phyloP scores from a whole-genome alignment of 2,113 vertebrate genomes.

The Cyanoliseus patagonus region DNA sequence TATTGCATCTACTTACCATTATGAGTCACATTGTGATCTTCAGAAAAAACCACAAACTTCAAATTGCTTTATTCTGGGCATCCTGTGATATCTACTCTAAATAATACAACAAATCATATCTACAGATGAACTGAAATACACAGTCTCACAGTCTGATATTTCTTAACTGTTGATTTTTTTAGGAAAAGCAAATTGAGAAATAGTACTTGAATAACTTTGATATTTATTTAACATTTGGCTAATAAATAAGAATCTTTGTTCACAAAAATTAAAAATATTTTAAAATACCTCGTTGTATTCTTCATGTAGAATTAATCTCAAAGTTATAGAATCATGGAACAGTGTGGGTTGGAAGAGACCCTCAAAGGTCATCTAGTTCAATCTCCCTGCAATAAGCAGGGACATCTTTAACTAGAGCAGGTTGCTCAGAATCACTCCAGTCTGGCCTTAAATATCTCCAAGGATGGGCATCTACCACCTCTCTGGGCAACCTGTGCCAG shows the following conservation, averaged over 20 bases:
- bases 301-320: background rate
- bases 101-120: background rate
- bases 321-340: background rate
- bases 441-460: background rate
- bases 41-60: background rate
- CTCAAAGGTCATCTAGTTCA: background rate
- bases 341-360: background rate
- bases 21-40: background rate
- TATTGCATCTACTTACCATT: background rate
- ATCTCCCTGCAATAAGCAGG: background rate
- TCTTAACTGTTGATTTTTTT: conserved; percentile 12
- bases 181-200: background rate
- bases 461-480: background rate
- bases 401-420: background rate
- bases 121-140: background rate
- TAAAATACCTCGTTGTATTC: background rate
- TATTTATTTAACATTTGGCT: conserved; percentile 36
- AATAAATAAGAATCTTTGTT: conserved; percentile 25
- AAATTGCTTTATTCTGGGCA: background rate
- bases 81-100: background rate
- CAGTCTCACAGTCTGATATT: background rate
- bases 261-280: background rate
- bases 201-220: background rate
- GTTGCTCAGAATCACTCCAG: background rate
- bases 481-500: background rate